Base-by-base conservation (phyloP, 2,888 invertebrate genomes). In the Microctonus aethiopoides region DNA sequence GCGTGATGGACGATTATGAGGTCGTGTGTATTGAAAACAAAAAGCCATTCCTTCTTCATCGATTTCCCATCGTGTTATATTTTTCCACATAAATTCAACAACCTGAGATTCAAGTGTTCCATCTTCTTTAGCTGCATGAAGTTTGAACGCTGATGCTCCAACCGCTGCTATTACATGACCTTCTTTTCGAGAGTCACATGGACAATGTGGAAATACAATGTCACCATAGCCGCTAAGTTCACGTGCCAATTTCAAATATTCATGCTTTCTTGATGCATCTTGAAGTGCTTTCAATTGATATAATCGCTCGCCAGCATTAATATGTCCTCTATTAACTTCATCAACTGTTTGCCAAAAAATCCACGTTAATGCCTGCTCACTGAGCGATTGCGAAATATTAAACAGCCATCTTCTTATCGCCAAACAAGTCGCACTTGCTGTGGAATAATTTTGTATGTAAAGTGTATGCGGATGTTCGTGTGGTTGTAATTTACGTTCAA, bases 361-460 rank as follows among this genome's bases (percentile, higher is more conserved):
- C 86, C 94, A 97, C 24, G 93, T 93, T 7, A 94, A 91, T 10
- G 95, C 94, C 81, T 92, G 92, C 68, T 91, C 86, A 77, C 92
- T 91, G 9, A 93, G 87, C 81, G 92, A 91, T 75, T 92, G 91
- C 73, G 89, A 88, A 54, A 93, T 88, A 52, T 92, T 91, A 88
- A 97, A 97, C 72, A 96, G 87, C 96, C 96, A 97, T 86, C 94
- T 93, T 73, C 95, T 90, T 57, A 99, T 89, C 72, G 94, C 91
- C 57, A 99, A 90, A 85, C 99, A 99, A 60, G 97, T 97, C 77
- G 96, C 95, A 41, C 97, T 96, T 39, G 99, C 98, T 11, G 99
- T 99, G 76, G 97, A 97, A 86, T 99, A 99, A 88, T 99, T 99
- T 88, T 99, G 98, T 79, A 99, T 97, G 89, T 99, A 99, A 75